Evolutionary conservation across 2,888 invertebrate genomes (phyloP), one percentile per base, ranked within the genome.

Genomic region (Drosophila tripunctata): DNA sequence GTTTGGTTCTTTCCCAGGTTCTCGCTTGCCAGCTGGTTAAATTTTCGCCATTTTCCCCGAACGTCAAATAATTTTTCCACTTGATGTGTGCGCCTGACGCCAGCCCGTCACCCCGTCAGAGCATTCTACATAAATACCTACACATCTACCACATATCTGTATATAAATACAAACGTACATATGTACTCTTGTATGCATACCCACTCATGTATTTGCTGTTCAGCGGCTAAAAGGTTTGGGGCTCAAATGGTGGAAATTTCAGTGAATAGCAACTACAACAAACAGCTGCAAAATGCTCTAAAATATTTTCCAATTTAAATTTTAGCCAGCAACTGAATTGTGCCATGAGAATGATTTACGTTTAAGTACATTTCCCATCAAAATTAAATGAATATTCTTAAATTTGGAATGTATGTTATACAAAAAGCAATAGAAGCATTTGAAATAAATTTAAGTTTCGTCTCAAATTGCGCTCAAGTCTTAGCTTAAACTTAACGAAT

Each of bases 21-120:
- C 14, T 22, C 33, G 17, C 33, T 10, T 24, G 15, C 35, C 48
- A 60, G 64, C 64, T 67, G 60, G 41, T 71, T 65, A 64, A 75
- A 78, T 67, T 84, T 74, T 56, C 63, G 48, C 68, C 45, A 83
- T 83, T 80, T 74, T 68, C 33, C 58, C 64, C 50, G 31, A 64
- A 85, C 69, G 58, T 78, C 78, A 85, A 82, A 79, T 75, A 69
- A 79, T 72, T 69, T 67, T 85, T 64, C 72, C 82, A 55, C 67
- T 69, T 72, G 72, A 75, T 65, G 52, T 68, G 74, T 72, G 68
- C 60, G 58, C 38, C 35, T 57, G 62, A 68, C 63, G 50, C 50
- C 60, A 61, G 51, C n/a, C n/a, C 56, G 44, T 57, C 30, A 27
- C 33, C 12, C 38, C 22, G 14, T 17, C 52, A 43, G 19, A 51